Base-by-base conservation (phyloP, 2,113 vertebrate species). In the Sorex fumeus region DNA sequence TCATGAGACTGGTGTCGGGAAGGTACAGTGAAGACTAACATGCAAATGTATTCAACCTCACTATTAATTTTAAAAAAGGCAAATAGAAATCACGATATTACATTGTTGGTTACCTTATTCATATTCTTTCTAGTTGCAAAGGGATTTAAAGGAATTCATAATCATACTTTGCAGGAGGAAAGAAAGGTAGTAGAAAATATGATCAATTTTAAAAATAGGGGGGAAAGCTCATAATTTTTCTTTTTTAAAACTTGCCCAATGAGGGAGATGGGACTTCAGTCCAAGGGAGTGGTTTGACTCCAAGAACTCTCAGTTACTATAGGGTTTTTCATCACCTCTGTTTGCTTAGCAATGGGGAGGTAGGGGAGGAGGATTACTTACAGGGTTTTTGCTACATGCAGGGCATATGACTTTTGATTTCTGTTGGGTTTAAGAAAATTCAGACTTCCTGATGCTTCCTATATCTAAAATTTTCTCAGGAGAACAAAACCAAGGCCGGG, bases 101-200 rank as follows among this genome's bases (percentile, higher is more conserved):
- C 43, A 36, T 21, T 72, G 13, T 87, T 77, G 34, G 50, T 45
- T 82, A 83, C 21, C 25, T 91, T 82, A 36, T 64, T 87, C 66
- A 66, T 57, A 27, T 57, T 32, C 50, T 94, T 87, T 32, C 78
- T 75, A 82, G 64, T 72, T 71, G 89, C 66, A 75, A 21, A 74
- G 34, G 89, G 28, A 76, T 57, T 88, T 85, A 66, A 87, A 92
- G 40, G 45, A 87, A 50, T 88, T 89, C 43, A 62, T 87, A 87
- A 75, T 40, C 16, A 34, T 87, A 53, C 18, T 10, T 71, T 43
- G 43, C 28, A 10, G 25, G 27, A 66, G 28, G 21, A 45, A 87
- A 53, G 69, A n/a, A 87, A 21, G 53, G n/a, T 64, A 82, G 86
- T 47, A 32, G 69, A 69, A 76, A 84, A 47, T 62, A 84, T 53